Percentiles rank a stretch among this genome's conserved stretches.
These are phyloP conservation scores for Drosophila repleta DNA, from an alignment of 1,140 invertebrate species.

Conservation along the genomic window DNA sequence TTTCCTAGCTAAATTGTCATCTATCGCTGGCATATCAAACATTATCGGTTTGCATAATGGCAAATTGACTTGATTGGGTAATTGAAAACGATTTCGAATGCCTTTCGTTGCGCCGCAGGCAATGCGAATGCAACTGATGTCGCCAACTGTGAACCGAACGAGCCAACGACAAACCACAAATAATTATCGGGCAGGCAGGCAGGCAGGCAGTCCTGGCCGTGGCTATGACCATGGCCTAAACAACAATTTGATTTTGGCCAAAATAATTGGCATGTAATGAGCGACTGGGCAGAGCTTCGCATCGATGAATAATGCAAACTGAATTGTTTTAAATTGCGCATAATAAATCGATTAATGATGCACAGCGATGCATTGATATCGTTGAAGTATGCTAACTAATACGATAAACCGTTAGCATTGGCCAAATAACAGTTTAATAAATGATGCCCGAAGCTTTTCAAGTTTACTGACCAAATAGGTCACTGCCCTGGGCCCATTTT, in stretches of 20 bases:
- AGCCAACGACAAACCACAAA: not conserved
- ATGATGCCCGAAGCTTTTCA: slow-evolving; percentile 20
- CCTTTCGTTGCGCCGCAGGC: not conserved
- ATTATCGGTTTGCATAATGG: no score
- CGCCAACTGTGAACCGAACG: no score
- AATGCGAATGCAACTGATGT: no score
- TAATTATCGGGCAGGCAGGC: no score
- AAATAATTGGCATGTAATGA: not conserved
- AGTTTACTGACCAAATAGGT: slow-evolving; percentile 44
- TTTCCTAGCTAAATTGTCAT: no score
- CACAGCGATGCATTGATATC: no score
- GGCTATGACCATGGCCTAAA: no score
- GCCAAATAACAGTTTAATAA: not conserved
- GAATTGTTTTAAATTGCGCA: not conserved
- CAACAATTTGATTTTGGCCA: not conserved
- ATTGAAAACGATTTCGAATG: no score
- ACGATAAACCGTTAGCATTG: not conserved
- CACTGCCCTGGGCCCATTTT: slow-evolving; percentile 27
- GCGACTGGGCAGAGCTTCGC: no score
- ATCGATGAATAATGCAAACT: not conserved
- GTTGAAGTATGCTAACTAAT: slow-evolving; percentile 4
- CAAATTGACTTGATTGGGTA: no score
- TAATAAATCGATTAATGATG: not conserved
- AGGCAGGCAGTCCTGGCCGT: not conserved
- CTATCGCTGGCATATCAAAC: no score